Percentiles rank a stretch among this genome's conserved stretches.
These are phyloP conservation scores for Calcarius lapponicus DNA, from an alignment of 2,797 vertebrate genomes.

Conservation along the genomic window DNA sequence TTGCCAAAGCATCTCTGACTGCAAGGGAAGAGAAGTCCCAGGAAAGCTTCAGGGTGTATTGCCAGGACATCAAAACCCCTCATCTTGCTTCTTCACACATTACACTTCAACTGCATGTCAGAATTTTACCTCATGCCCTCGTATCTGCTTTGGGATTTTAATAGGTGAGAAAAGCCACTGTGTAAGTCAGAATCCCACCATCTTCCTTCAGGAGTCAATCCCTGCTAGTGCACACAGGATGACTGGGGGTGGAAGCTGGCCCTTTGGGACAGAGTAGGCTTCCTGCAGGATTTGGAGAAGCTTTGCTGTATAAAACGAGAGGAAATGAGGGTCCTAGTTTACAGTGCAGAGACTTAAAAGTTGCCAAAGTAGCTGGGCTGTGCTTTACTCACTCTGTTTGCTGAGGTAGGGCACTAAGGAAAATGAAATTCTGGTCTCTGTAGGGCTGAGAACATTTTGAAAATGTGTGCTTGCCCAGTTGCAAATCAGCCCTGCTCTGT, in stretches of 20 bases:
- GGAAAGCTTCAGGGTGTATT: not conserved
- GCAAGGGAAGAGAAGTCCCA: not conserved
- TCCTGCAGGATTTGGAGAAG: not conserved
- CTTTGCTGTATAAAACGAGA: not conserved
- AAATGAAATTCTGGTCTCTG: not conserved
- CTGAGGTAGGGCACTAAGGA: not conserved
- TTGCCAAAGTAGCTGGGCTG: not conserved
- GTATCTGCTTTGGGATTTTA: accelerated
- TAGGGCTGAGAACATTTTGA: not conserved
- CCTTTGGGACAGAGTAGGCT: not conserved
- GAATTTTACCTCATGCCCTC: not conserved
- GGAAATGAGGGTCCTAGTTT: not conserved
- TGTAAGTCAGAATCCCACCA: not conserved
- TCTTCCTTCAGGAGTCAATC: not conserved
- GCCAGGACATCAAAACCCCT: not conserved
- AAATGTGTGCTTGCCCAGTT: not conserved
- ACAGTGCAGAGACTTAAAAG: not conserved
- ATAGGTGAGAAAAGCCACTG: not conserved
- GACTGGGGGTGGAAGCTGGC: not conserved
- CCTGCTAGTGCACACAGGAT: not conserved
- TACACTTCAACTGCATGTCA: not conserved
- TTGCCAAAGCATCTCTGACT: not conserved
- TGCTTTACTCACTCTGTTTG: not conserved
- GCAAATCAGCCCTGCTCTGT: not conserved
- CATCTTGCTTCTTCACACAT: accelerated